Evolutionary conservation across 2,888 invertebrate species (phyloP).

Genomic region (Drosophila aldrichi): DNA sequence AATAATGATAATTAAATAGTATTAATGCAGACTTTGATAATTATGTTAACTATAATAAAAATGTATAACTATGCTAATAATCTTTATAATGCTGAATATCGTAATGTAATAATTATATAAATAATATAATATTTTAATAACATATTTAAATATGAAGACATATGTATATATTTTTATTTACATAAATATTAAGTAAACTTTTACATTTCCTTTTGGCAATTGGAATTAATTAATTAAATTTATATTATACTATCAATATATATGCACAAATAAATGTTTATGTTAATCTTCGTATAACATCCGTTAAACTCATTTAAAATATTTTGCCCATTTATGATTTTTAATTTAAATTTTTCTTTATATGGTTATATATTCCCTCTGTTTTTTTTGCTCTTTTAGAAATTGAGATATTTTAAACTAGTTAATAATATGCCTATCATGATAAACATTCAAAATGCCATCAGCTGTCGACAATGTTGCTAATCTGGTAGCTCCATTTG

Average conservation of each 20-base stretch:
- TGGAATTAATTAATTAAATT: not conserved
- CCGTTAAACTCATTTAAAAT: not conserved
- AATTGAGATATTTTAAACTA: slow-evolving; percentile 1
- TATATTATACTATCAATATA: not conserved
- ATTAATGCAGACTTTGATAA: not conserved
- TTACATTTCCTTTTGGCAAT: too few species aligned
- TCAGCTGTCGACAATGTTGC: slow-evolving; percentile 24
- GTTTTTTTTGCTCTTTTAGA: not conserved
- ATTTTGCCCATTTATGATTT: slow-evolving; percentile 13
- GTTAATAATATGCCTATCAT: slow-evolving; percentile 5
- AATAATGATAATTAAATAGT: not conserved
- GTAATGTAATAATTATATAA: too few species aligned
- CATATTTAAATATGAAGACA: too few species aligned
- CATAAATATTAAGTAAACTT: too few species aligned
- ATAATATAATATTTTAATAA: too few species aligned
- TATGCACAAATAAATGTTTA: not conserved
- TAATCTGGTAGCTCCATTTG: slow-evolving; percentile 28
- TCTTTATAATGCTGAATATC: not conserved
- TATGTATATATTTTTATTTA: too few species aligned
- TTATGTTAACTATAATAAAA: not conserved
- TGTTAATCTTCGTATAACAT: not conserved
- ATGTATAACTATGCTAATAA: not conserved
- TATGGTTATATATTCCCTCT: too few species aligned
- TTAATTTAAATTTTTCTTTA: not conserved
- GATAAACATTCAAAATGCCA: slow-evolving; percentile 13